Percentiles rank a stretch among this genome's conserved stretches.
Evolutionary conservation across 1,140 invertebrate genomes (phyloP).

Genomic region (Stegodyphus mimosarum): DNA sequence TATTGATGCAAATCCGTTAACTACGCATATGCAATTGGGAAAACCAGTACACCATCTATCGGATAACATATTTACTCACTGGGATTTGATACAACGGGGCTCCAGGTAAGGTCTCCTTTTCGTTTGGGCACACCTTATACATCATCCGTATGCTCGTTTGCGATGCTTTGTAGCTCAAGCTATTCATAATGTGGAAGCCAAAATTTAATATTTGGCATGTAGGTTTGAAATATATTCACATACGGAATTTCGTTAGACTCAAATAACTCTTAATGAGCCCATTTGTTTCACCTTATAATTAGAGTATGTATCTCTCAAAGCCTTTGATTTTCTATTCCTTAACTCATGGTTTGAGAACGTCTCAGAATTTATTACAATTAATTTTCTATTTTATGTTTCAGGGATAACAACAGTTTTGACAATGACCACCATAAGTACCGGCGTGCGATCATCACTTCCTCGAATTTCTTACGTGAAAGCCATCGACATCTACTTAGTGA

Average conservation of each 20-base stretch:
- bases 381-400: conserved; percentile 66
- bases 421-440: conserved; percentile 99
- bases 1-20: background rate
- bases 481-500: conserved; percentile 98
- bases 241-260: no score
- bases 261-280: no score
- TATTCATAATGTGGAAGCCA: no score
- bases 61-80: background rate
- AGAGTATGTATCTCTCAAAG: no score
- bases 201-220: no score
- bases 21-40: background rate
- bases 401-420: conserved; percentile 98
- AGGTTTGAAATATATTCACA: no score
- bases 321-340: no score
- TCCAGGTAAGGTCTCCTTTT: background rate
- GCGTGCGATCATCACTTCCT: conserved; percentile 93
- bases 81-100: background rate
- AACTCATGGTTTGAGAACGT: no score
- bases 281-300: no score
- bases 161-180: no score
- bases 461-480: conserved; percentile 98
- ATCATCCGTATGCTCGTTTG: no score
- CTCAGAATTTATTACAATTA: background rate
- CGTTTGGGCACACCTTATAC: background rate
- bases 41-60: background rate